These are phyloP conservation scores for Epiperipatus broadwayi DNA, from an alignment of 2,888 invertebrate genomes.

Conservation along the genomic window DNA sequence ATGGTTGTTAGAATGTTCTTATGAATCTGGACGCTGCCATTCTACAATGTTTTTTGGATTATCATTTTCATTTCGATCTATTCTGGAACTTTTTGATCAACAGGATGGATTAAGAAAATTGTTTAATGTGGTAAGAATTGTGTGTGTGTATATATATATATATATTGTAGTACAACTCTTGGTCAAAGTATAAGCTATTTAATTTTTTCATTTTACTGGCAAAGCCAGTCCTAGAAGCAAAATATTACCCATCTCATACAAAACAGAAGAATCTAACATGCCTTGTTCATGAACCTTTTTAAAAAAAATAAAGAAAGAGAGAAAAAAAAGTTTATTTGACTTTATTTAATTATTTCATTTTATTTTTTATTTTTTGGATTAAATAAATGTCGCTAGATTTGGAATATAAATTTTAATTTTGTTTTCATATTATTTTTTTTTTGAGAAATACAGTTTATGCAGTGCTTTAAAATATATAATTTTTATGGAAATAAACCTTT, in stretches of 20 bases:
- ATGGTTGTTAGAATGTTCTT: constrained; percentile 87
- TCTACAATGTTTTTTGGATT: constrained; percentile 95
- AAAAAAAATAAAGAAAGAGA: not conserved
- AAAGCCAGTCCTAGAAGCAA: too few species aligned
- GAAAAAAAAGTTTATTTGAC: not conserved
- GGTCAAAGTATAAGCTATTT: too few species aligned
- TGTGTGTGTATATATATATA: constrained; percentile 9
- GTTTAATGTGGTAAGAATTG: constrained; percentile 72
- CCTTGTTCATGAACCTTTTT: constrained; percentile 5
- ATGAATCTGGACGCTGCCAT: constrained; percentile 92
- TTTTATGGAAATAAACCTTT: too few species aligned
- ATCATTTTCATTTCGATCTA: constrained; percentile 75
- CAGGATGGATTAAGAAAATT: constrained; percentile 80
- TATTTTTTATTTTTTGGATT: constrained; percentile 1
- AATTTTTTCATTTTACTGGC: too few species aligned
- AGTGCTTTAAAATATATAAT: too few species aligned
- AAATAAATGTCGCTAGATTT: too few species aligned
- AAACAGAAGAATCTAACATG: too few species aligned
- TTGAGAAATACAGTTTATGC: too few species aligned
- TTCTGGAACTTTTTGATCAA: constrained; percentile 82
- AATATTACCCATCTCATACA: too few species aligned
- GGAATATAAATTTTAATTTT: too few species aligned
- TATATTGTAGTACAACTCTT: too few species aligned
- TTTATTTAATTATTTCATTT: not conserved
- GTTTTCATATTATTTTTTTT: too few species aligned